Evolutionary conservation across 2,797 vertebrate species (phyloP), one percentile per base, ranked within the genome.

Genomic region (Rhabdomys pumilio): DNA sequence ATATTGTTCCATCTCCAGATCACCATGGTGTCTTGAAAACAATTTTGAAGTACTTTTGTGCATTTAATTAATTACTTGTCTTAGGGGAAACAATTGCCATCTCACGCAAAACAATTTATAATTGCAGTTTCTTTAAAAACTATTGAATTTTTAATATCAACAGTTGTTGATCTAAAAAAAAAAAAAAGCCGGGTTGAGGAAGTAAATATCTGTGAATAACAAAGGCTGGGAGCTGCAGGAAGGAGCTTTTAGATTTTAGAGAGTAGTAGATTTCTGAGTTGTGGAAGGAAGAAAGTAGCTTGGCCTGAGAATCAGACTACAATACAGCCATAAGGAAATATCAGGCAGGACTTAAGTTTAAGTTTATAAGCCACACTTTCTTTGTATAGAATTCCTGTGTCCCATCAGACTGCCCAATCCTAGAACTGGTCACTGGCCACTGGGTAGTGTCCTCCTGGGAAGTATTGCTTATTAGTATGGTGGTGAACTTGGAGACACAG

Each of bases 91-190:
- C 84, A 89, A 92, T 57, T 53, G 3, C 63, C 79, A 4, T 17
- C 61, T 89, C 14, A 85, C 65, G 92, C 44, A 89, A 93, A 94
- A 91, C 2, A 47, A 85, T 61, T 92, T 94, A 9, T 84, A 93
- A 94, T 57, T 95, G 3, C 20, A 81, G 29, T 65, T 9, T 69
- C 53, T 77, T 91, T 61, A 38, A 93, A 94, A 92, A n/a, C 65
- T 20, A 73, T 0, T 53, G 2, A 59, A 53, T 79, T 73, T 82
- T 50, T n/a, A n/a, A n/a, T n/a, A n/a, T n/a, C n/a, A n/a, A n/a
- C n/a, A 41, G 73, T 41, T 29, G n/a, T 22, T 96, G 31, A 79
- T 79, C 31, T 22, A 6, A 92, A 44, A 85, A 91, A n/a, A 41
- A 72, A 38, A n/a, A 29, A 92, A 50, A n/a, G n/a, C n/a, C n/a